Percentiles rank a stretch among this genome's conserved stretches.
Conservation (phyloP, 1,140 invertebrate genomes). For the Sminthurides bifidus region DNA sequence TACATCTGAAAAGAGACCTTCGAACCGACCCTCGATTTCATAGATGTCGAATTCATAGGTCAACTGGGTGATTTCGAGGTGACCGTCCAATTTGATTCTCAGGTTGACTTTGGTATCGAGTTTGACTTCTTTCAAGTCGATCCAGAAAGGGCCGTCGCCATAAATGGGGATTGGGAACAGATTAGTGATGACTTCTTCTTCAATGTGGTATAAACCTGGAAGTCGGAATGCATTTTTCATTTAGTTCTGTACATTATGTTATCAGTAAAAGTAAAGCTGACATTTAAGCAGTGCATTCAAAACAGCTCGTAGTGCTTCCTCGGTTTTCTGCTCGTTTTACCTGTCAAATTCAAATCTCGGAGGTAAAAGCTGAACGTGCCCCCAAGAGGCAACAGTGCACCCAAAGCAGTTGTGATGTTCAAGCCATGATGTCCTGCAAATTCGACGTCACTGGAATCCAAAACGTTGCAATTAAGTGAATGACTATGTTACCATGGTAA, state of each 20-base stretch:
- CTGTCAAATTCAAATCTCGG: neutral
- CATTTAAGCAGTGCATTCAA: neutral
- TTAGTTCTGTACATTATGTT: neutral
- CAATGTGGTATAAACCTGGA: neutral
- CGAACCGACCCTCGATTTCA: neutral
- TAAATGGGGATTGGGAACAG: neutral
- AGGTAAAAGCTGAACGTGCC: neutral
- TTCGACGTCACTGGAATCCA: neutral
- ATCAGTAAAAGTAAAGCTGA: neutral
- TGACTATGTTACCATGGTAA: no score
- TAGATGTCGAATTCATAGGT: neutral
- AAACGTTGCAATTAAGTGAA: no score
- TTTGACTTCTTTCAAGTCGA: neutral
- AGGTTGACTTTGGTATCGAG: neutral
- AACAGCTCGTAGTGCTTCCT: neutral
- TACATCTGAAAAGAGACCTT: neutral
- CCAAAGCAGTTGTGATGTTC: neutral
- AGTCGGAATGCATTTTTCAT: neutral
- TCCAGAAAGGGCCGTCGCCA: neutral
- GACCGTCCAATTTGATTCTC: neutral
- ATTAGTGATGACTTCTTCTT: neutral
- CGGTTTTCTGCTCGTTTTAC: neutral
- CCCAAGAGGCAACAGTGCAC: neutral
- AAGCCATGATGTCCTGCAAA: neutral
- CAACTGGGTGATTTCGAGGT: neutral